phyloP scores from a whole-genome alignment of 2,888 invertebrate species.

The Macropis europaea region DNA sequence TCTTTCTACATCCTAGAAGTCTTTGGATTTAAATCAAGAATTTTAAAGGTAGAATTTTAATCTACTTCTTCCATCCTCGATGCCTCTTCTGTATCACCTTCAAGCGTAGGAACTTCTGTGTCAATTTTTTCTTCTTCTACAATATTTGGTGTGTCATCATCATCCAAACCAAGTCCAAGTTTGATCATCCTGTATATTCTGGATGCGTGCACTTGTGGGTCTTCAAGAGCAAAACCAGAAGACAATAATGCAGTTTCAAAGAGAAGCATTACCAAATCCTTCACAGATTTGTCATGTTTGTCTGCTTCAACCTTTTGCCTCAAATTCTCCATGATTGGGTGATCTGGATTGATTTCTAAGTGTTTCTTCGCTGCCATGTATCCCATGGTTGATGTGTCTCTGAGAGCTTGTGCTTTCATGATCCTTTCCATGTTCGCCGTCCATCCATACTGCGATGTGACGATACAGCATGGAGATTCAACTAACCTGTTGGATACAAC shows the following conservation, averaged over 20 bases:
- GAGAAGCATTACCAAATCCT: constrained; percentile 96
- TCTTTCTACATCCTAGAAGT: constrained; percentile 59
- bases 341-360: constrained; percentile 98
- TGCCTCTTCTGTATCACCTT: constrained; percentile 96
- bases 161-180: constrained; percentile 96
- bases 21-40: constrained; percentile 55
- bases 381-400: constrained; percentile 99
- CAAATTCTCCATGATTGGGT: constrained; percentile 95
- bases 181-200: constrained; percentile 99
- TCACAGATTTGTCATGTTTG: constrained; percentile 99
- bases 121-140: constrained; percentile 84
- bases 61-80: constrained; percentile 99
- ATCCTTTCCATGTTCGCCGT: constrained; percentile 99
- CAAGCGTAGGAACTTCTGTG: constrained; percentile 79
- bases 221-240: constrained; percentile 97
- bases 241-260: constrained; percentile 98
- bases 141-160: constrained; percentile 90
- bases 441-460: constrained; percentile 99
- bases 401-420: constrained; percentile 99
- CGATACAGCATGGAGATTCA: constrained; percentile 99
- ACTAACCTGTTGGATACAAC: constrained; percentile 97
- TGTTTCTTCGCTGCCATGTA: constrained; percentile 99
- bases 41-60: constrained; percentile 82
- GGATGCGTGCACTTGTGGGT: constrained; percentile 96
- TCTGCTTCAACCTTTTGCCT: constrained; percentile 96